Evolutionary conservation across 2,113 vertebrate species (phyloP).

Genomic region (Myiozetetes cayanensis): DNA sequence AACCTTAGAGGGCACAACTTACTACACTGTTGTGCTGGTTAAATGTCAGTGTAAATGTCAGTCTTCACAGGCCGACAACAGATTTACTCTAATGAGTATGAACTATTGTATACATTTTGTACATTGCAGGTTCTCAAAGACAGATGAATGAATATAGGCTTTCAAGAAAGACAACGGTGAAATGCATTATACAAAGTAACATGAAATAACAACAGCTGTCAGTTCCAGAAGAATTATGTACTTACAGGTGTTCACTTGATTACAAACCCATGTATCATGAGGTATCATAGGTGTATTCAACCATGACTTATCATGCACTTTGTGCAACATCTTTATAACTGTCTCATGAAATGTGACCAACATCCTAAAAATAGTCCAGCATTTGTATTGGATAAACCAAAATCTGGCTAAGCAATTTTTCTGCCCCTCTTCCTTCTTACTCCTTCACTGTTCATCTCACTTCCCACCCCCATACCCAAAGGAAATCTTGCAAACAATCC

Average conservation of each 20-base stretch:
- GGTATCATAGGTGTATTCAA: neutral
- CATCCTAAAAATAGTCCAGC: neutral
- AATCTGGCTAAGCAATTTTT: neutral
- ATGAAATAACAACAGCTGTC: neutral
- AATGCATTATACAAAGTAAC: neutral
- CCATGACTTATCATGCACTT: neutral
- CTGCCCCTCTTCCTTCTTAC: neutral
- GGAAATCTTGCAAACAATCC: neutral
- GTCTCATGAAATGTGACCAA: neutral
- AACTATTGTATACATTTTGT: neutral
- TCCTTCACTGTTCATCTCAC: neutral
- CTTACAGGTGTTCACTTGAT: neutral
- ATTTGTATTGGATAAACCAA: neutral
- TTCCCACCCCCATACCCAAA: neutral
- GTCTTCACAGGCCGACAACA: neutral
- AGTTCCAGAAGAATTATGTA: neutral
- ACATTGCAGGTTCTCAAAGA: neutral
- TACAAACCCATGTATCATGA: neutral
- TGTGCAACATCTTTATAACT: neutral
- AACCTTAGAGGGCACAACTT: neutral
- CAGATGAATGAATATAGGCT: neutral
- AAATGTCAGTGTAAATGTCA: neutral
- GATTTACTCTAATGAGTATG: neutral
- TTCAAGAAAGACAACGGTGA: neutral
- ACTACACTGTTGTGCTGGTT: neutral